A percentile compares a stretch with the other conserved stretches of the same genome.
phyloP scores from a whole-genome alignment of 2,797 vertebrate genomes.

The Enteromius fasciolatus region DNA sequence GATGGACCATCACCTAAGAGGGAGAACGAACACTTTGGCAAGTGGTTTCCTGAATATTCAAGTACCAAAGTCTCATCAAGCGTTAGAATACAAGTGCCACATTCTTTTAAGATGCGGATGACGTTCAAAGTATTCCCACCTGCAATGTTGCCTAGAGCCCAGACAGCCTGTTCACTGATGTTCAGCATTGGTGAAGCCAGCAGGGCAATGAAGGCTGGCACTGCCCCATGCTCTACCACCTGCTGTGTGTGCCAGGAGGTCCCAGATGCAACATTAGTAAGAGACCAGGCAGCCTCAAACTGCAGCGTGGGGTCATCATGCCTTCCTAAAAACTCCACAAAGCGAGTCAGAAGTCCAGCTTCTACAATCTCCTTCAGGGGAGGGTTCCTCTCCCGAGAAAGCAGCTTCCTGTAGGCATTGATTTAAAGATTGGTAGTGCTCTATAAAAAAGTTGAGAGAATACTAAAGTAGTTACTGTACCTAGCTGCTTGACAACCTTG shows the following conservation, averaged over 20 bases:
- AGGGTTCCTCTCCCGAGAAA: constrained; percentile 83
- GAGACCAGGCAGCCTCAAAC: constrained; percentile 92
- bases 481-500: constrained; percentile 85
- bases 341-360: constrained; percentile 80
- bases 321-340: constrained; percentile 83
- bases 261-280: constrained; percentile 91
- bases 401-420: constrained; percentile 77
- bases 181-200: constrained; percentile 83
- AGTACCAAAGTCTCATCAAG: not conserved
- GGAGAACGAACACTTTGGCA: not conserved
- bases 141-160: constrained; percentile 93
- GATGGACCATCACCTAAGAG: constrained; percentile 84
- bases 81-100: not conserved
- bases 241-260: constrained; percentile 85
- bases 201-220: constrained; percentile 82
- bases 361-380: constrained; percentile 83
- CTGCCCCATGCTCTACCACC: constrained; percentile 85
- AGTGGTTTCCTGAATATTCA: not conserved
- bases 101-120: not conserved
- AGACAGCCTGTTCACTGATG: constrained; percentile 89
- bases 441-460: not conserved
- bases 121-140: constrained; percentile 72
- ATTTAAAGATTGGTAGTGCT: not conserved
- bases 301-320: constrained; percentile 79
- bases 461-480: constrained; percentile 69